Evolutionary conservation across 1,140 invertebrate species (phyloP), one percentile per base, ranked within the genome.

Genomic region (Anagrus nilaparvatae): DNA sequence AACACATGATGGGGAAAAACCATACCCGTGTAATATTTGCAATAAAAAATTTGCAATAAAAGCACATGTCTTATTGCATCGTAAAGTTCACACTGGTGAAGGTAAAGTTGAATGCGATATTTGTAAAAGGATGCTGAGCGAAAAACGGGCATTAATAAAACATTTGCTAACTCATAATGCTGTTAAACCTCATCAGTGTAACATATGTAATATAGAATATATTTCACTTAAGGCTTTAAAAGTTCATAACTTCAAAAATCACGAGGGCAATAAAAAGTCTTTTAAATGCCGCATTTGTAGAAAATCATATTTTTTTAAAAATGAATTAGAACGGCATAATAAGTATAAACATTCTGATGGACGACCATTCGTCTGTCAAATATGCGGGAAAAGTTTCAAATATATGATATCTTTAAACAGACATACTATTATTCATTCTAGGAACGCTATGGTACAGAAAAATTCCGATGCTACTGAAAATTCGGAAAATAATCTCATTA

Each of bases 171-270:
- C 70, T 4, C 72, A 75, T 43, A 72, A 65, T 4, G 71, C 70
- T 5, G 69, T 71, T 43, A 65, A 67, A 60, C 76, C 65, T 34
- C 76, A 61, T 49, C 72, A 67, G 41, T 85, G 82, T 53, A 77
- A 77, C 20, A 66, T 78, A 14, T 85, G 82, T 53, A 78, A 81
- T 33, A 75, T 79, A 44, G 82, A 79, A 24, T 84, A 84, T 61
- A 77, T 81, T 3, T 73, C 78, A 2, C 78, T 79, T 40, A 70
- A 72, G 2, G 82, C 84, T 57, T 51, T 84, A 12, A 75, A 77
- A 45, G 61, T 76, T 19, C 82, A 86, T 65, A 71, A 75, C 5
- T 76, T 82, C 33, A 82, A 86, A 51, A 75, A 77, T 2, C 81
- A 79, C n/a, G n/a, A n/a, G n/a, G n/a, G n/a, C 3, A 73, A 78